A percentile compares a stretch with the other conserved stretches of the same genome.
phyloP scores from a whole-genome alignment of 2,888 invertebrate genomes.

The Melolontha melolontha region DNA sequence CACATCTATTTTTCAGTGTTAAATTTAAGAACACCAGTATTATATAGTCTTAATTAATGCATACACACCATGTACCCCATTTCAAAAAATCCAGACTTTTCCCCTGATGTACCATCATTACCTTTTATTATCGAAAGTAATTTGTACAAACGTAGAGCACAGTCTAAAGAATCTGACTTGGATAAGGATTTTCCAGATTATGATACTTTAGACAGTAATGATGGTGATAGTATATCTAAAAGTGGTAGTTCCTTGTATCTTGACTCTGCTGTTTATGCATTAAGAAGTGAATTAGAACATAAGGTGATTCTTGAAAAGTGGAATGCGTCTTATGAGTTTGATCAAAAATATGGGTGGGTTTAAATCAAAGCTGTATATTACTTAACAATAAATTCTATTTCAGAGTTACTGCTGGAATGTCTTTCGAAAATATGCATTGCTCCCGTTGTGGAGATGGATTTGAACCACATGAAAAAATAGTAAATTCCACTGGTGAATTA shows the following conservation, averaged over 20 bases:
- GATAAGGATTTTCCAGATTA: conserved; percentile 50
- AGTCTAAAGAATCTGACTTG: conserved; percentile 53
- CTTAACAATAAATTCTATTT: conserved; percentile 44
- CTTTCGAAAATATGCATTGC: conserved; percentile 93
- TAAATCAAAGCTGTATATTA: too few species aligned
- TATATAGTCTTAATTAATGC: background rate
- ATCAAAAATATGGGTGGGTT: conserved; percentile 30
- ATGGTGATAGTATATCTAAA: conserved; percentile 17
- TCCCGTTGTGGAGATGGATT: conserved; percentile 97
- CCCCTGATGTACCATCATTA: conserved; percentile 58
- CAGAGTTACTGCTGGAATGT: conserved; percentile 75
- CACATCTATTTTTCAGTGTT: background rate
- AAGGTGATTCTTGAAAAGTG: conserved; percentile 9
- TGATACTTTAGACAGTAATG: conserved; percentile 28
- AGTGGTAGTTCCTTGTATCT: conserved; percentile 23
- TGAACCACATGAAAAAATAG: conserved; percentile 96
- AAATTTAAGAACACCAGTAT: conserved; percentile 5
- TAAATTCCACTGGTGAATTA: conserved; percentile 97
- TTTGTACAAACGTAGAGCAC: conserved; percentile 57
- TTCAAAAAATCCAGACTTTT: conserved; percentile 53
- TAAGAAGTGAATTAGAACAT: conserved; percentile 30
- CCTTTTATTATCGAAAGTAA: conserved; percentile 55
- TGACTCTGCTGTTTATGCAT: conserved; percentile 5
- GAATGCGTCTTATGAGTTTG: conserved; percentile 15
- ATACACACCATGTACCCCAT: conserved; percentile 30